phyloP scores from a whole-genome alignment of 1,140 invertebrate genomes.

The Leptopilina clavipes region DNA sequence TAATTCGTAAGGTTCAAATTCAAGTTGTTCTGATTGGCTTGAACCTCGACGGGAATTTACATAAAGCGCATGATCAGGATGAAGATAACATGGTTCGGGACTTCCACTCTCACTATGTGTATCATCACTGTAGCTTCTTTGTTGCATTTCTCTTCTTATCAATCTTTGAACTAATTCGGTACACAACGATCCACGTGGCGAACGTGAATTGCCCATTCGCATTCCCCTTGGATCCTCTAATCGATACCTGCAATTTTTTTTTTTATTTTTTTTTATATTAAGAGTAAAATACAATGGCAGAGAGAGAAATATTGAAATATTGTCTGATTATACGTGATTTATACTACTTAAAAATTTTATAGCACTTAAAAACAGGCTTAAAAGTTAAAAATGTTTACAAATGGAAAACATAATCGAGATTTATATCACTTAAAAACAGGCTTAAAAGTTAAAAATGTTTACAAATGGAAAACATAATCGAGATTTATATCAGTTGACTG shows the following conservation, averaged over 20 bases:
- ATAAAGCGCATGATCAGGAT: constrained; percentile 89
- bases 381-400: not conserved
- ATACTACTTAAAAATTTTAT: too few relatives aligned
- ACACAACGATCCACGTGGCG: constrained; percentile 86
- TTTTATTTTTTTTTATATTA: constrained; percentile 2
- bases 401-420: too few relatives aligned
- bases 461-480: too few relatives aligned
- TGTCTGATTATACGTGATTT: too few relatives aligned
- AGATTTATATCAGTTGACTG: too few relatives aligned
- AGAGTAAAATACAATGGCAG: too few relatives aligned
- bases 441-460: not conserved
- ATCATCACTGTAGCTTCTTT: constrained; percentile 72
- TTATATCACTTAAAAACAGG: too few relatives aligned
- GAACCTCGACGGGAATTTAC: constrained; percentile 85
- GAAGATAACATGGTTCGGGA: constrained; percentile 79
- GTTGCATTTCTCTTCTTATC: constrained; percentile 75
- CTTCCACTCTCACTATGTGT: constrained; percentile 73
- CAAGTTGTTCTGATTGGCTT: constrained; percentile 88
- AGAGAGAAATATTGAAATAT: too few relatives aligned
- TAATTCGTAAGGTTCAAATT: constrained; percentile 89
- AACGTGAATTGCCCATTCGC: constrained; percentile 81
- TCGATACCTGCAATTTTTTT: constrained; percentile 77
- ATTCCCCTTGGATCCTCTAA: constrained; percentile 86
- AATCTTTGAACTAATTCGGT: constrained; percentile 77
- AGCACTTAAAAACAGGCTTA: too few relatives aligned